A percentile compares a stretch with the other conserved stretches of the same genome.
phyloP scores from a whole-genome alignment of 92 coral and sea anemone genomes.

The Palythoa grandis region DNA sequence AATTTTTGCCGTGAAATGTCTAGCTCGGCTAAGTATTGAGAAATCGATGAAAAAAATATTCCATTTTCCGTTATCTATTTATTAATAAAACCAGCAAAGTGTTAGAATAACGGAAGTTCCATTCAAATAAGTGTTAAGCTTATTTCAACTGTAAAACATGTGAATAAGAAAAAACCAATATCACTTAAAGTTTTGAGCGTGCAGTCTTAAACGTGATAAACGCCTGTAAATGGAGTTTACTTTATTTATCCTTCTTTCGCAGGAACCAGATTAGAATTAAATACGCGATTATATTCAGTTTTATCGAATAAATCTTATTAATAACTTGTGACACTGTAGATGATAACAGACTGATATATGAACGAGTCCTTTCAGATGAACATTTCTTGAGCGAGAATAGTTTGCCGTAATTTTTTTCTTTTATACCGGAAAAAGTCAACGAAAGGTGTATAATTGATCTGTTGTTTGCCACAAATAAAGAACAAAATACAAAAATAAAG shows the following conservation, averaged over 20 bases:
- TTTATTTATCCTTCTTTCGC: background rate
- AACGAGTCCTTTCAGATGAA: background rate
- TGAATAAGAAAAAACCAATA: background rate
- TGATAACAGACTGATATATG: background rate
- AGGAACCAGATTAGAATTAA: background rate
- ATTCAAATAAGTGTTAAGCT: background rate
- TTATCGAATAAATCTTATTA: background rate
- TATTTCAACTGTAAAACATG: background rate
- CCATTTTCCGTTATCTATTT: background rate
- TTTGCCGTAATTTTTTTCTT: background rate
- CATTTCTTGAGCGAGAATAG: background rate
- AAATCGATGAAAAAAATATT: background rate
- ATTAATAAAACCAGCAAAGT: background rate
- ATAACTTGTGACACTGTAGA: background rate
- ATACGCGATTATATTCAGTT: background rate
- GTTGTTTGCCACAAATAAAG: background rate
- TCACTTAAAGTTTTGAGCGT: background rate
- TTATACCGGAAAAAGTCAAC: background rate
- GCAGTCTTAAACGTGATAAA: background rate
- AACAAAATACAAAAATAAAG: background rate
- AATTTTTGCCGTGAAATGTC: background rate
- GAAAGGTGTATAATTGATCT: background rate
- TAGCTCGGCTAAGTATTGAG: background rate
- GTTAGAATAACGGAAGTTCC: background rate
- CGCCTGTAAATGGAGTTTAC: background rate